Conservation (phyloP, 2,888 invertebrate genomes). For the Agrypnus murinus region DNA sequence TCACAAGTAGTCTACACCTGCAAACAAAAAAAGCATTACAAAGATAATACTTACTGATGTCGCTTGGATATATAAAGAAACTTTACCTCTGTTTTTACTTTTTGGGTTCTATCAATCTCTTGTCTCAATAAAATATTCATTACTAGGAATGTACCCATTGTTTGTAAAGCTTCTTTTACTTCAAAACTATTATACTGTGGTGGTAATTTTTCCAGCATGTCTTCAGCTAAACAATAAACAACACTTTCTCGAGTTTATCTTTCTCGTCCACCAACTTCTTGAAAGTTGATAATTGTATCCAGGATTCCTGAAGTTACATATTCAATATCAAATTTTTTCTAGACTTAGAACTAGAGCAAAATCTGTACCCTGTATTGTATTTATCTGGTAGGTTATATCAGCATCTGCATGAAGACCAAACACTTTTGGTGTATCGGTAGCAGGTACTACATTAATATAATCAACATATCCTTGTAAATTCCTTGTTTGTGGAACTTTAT, state of each 20-base stretch:
- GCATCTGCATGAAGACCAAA: slow-evolving; percentile 98
- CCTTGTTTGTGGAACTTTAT: slow-evolving; percentile 91
- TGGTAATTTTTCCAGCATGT: slow-evolving; percentile 92
- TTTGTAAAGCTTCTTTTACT: slow-evolving; percentile 89
- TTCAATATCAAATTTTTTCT: too few species aligned
- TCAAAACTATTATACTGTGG: slow-evolving; percentile 91
- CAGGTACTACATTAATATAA: slow-evolving; percentile 87
- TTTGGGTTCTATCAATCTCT: slow-evolving; percentile 89
- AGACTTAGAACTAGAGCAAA: too few species aligned
- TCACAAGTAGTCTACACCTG: slow-evolving; percentile 87
- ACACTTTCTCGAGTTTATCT: slow-evolving; percentile 95
- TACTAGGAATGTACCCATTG: slow-evolving; percentile 94
- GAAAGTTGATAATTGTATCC: slow-evolving; percentile 96
- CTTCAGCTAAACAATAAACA: slow-evolving; percentile 93
- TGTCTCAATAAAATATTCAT: slow-evolving; percentile 96
- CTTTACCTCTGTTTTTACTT: slow-evolving; percentile 82
- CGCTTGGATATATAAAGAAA: too few species aligned
- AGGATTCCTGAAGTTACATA: slow-evolving; percentile 81
- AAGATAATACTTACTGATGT: too few species aligned
- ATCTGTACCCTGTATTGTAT: slow-evolving; percentile 91
- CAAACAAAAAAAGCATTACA: slow-evolving; percentile 54
- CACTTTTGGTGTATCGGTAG: slow-evolving; percentile 94
- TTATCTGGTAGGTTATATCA: slow-evolving; percentile 98
- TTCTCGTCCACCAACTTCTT: slow-evolving; percentile 93
- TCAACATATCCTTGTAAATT: slow-evolving; percentile 87